Conservation (phyloP, 2,797 vertebrate genomes). For the Pantherophis alleghaniensis region DNA sequence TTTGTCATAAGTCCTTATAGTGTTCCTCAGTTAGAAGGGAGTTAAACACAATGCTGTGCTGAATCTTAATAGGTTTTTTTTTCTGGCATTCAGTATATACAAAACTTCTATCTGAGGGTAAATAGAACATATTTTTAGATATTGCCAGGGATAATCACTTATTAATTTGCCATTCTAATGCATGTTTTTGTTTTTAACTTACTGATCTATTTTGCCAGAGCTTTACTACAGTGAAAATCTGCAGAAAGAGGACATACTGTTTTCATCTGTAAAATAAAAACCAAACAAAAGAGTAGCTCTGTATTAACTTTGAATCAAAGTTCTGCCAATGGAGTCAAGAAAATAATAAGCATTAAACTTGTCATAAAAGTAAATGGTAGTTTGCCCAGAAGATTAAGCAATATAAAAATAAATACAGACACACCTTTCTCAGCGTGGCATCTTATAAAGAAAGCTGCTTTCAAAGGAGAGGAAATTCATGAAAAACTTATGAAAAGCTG, state of each 20-base stretch:
- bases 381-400: conserved; percentile 42
- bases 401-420: conserved; percentile 26
- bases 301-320: conserved; percentile 50
- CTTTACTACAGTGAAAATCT: conserved; percentile 29
- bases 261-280: conserved; percentile 43
- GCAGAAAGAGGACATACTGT: neutral
- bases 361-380: conserved; percentile 63
- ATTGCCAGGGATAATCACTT: conserved; percentile 56
- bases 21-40: conserved; percentile 28
- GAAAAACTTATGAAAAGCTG: conserved; percentile 36
- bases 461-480: neutral
- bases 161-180: conserved; percentile 66
- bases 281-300: conserved; percentile 56
- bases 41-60: conserved; percentile 45
- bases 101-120: conserved; percentile 56
- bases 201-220: conserved; percentile 37
- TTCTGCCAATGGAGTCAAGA: conserved; percentile 58
- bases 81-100: conserved; percentile 62
- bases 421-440: conserved; percentile 14
- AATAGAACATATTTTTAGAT: conserved; percentile 55
- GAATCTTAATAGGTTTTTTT: conserved; percentile 44
- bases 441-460: conserved; percentile 46
- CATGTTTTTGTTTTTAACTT: conserved; percentile 28
- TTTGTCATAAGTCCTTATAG: conserved; percentile 41
- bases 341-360: conserved; percentile 66